Base-by-base conservation (phyloP, 2,888 invertebrate genomes). In the Cryptocheilus praepositus region DNA sequence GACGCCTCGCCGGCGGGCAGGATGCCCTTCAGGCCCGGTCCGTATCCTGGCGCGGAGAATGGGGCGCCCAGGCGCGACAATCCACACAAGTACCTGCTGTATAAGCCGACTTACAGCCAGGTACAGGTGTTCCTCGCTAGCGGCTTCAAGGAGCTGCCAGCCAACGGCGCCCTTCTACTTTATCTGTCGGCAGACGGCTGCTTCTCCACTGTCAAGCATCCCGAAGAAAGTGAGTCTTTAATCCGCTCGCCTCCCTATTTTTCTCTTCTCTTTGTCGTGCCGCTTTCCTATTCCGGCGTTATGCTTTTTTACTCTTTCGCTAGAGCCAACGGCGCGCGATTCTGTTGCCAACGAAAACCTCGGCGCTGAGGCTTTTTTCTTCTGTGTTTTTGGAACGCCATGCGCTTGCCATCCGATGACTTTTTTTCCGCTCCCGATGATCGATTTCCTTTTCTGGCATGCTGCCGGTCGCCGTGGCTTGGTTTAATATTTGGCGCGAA, bases 71-170 rank as follows among this genome's bases (percentile, higher is more conserved):
- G 93, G 87, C 91, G 95, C 84, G 95, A 96, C 89, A 98, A 98
- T 91, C 98, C 98, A 51, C 98, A 98, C 91, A 98, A 98, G 90
- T 98, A 97, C 91, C 92, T 98, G 81, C 92, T 98, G 81, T 98
- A 96, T 91, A 97, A 97, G 89, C 98, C 98, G 65, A 96, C 97
- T 59, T 94, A 97, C 82, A 95, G 95, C 88, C 98, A 98, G 90
- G 93, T 98, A 66, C 92, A 98, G 88, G 96, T 98, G 73, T 98
- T 98, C 90, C 91, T 98, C 82, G 95, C 96, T 67, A 96, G 94
- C 85, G 96, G 97, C 71, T 97, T 97, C 90, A 96, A 97, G 88
- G 98, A 98, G 89, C 91, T 98, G 79, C 96, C 97, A 11, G 93
- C 95, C 3, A 96, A 96, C 87, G 98, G 98, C 55, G 97, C 95